phyloP scores from a whole-genome alignment of 1,140 invertebrate species.

The Pseudoatta argentina region DNA sequence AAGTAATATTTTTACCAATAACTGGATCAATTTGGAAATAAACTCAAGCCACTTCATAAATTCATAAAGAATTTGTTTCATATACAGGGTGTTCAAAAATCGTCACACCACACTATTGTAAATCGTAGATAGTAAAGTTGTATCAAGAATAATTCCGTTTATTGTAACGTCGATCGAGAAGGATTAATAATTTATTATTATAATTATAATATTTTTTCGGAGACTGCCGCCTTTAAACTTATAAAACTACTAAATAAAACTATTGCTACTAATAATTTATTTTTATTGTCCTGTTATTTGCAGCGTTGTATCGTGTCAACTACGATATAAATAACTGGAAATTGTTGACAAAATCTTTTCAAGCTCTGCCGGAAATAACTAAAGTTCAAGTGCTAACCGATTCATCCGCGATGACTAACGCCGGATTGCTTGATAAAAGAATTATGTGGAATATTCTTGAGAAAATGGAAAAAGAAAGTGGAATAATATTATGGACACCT shows the following conservation, averaged over 20 bases:
- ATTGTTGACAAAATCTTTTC: constrained; percentile 59
- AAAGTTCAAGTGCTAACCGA: constrained; percentile 85
- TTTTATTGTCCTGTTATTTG: not conserved
- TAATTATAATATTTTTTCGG: not conserved
- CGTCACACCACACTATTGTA: too few species aligned
- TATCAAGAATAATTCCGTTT: not conserved
- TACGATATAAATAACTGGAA: constrained; percentile 87
- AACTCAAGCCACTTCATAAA: constrained; percentile 25
- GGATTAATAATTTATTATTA: not conserved
- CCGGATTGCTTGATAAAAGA: constrained; percentile 45
- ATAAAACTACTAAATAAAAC: not conserved
- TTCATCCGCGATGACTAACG: constrained; percentile 48
- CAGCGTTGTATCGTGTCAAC: constrained; percentile 87
- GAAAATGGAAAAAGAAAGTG: constrained; percentile 85
- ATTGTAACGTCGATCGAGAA: not conserved
- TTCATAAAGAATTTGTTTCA: not conserved
- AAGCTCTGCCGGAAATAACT: constrained; percentile 84
- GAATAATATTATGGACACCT: constrained; percentile 86
- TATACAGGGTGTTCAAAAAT: not conserved
- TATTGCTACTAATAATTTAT: not conserved
- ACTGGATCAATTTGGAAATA: constrained; percentile 44
- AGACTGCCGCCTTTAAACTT: not conserved
- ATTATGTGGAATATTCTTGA: constrained; percentile 75
- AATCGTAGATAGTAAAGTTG: not conserved
- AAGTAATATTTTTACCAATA: constrained; percentile 35